Evolutionary conservation across 1,140 invertebrate species (phyloP).

Genomic region (Phocides pigmalion): DNA sequence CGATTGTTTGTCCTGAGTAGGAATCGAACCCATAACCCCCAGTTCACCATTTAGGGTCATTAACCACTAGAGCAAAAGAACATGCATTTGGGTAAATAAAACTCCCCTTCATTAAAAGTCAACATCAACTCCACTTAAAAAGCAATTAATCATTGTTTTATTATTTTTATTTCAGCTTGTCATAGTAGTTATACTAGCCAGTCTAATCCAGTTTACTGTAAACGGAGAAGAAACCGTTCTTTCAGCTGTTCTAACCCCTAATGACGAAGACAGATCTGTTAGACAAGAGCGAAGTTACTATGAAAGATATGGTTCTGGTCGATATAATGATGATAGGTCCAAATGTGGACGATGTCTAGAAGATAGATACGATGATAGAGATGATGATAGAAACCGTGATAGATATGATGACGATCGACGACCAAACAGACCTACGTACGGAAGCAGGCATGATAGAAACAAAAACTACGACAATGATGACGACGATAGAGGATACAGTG

Average conservation of each 20-base stretch:
- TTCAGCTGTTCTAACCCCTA: slow-evolving; percentile 60
- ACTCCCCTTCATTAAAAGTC: too few species aligned
- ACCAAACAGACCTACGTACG: slow-evolving; percentile 55
- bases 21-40: too few species aligned
- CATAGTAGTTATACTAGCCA: slow-evolving; percentile 18
- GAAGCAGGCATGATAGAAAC: slow-evolving; percentile 56
- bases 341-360: slow-evolving; percentile 69
- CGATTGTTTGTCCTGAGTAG: too few species aligned
- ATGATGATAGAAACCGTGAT: slow-evolving; percentile 54
- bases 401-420: slow-evolving; percentile 62
- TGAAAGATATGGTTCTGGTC: slow-evolving; percentile 59
- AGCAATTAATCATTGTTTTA: background rate
- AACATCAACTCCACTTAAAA: too few species aligned
- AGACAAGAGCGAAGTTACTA: slow-evolving; percentile 70
- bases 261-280: slow-evolving; percentile 38
- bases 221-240: slow-evolving; percentile 58
- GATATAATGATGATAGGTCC: slow-evolving; percentile 55
- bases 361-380: slow-evolving; percentile 62
- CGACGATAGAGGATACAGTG: slow-evolving; percentile 56
- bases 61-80: too few species aligned
- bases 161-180: slow-evolving; percentile 41
- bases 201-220: slow-evolving; percentile 34
- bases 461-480: slow-evolving; percentile 59
- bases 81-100: too few species aligned
- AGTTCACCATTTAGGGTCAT: too few species aligned